These are phyloP conservation scores for Pogonus chalceus DNA, from an alignment of 1,140 invertebrate genomes.

Conservation along the genomic window DNA sequence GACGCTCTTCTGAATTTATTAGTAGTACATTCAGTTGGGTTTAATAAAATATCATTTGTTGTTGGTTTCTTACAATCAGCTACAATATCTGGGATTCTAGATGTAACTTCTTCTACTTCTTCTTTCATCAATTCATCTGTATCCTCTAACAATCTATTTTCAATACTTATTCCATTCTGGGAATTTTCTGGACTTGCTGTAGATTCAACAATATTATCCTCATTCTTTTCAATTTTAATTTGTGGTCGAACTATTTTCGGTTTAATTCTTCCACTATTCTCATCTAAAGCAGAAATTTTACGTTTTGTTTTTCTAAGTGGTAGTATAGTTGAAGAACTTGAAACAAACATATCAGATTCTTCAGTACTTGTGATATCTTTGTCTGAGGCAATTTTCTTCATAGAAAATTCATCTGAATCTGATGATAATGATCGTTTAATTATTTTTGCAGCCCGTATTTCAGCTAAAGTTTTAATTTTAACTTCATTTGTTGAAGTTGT, in stretches of 20 bases:
- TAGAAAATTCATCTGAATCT: background rate
- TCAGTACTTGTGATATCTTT: background rate
- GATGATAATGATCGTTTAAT: background rate
- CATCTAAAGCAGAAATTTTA: background rate
- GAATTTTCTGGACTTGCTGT: background rate
- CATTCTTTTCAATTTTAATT: too few relatives aligned
- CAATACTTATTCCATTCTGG: background rate
- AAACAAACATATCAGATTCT: background rate
- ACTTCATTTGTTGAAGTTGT: constrained; percentile 22
- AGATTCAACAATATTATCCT: background rate
- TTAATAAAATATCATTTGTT: background rate
- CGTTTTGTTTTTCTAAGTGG: background rate
- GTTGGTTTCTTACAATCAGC: background rate
- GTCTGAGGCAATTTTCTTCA: background rate
- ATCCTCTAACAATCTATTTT: background rate
- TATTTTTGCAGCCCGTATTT: constrained; percentile 24
- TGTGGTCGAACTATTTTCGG: background rate
- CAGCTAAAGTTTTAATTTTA: constrained; percentile 32
- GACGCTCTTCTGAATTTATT: background rate
- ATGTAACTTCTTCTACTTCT: too few relatives aligned
- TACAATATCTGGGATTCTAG: background rate
- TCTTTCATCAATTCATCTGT: background rate
- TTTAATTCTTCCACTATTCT: background rate
- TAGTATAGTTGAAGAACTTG: background rate
- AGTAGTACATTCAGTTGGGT: background rate